Evolutionary conservation across 2,113 vertebrate genomes (phyloP), one percentile per base, ranked within the genome.

Genomic region (Sorex araneus): DNA sequence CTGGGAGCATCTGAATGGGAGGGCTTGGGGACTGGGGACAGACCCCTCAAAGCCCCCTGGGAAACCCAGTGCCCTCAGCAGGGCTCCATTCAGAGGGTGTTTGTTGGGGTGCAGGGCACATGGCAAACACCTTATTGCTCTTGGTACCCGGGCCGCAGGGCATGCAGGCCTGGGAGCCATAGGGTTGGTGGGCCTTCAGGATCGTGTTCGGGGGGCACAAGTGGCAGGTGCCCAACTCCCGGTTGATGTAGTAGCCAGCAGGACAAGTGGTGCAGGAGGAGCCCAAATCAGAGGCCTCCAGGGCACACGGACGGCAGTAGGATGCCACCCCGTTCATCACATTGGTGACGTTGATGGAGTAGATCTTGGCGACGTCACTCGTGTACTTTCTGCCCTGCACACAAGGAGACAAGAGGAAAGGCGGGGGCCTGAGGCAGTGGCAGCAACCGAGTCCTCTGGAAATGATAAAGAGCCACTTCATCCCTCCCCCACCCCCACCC

Each of bases 291-390:
- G 96, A 92, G 0, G 96, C 96, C 40, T 97, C 97, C 18, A 98
- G 94, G 64, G 98, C 98, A 28, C 99, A 99, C 27, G 90, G 98
- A 12, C 97, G 98, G 94, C 99, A 99, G 95, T 98, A 97, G 6
- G 99, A 99, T 27, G 99, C 98, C 88, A 99, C 99, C 0, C 99
- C 99, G 0, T 98, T 98, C 2, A 99, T 97, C 67, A 98, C 98
- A 1, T 99, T 99, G 95, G 98, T 99, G 97, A 99, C 91, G 2
- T 98, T 98, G 97, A 99, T 69, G n/a, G 98, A 98, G 97, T 99
- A 99, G 94, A 99, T 98, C 96, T 98, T 99, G 93, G 99, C 99
- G 27, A 98, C 94, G 2, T 99, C 99, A 0, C 82, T 92, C 34
- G 98, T 99, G 96, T 98, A 99, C 67, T 97, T 98, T 70, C 98